phyloP scores from a whole-genome alignment of 2,113 vertebrate genomes.

The Pica pica region DNA sequence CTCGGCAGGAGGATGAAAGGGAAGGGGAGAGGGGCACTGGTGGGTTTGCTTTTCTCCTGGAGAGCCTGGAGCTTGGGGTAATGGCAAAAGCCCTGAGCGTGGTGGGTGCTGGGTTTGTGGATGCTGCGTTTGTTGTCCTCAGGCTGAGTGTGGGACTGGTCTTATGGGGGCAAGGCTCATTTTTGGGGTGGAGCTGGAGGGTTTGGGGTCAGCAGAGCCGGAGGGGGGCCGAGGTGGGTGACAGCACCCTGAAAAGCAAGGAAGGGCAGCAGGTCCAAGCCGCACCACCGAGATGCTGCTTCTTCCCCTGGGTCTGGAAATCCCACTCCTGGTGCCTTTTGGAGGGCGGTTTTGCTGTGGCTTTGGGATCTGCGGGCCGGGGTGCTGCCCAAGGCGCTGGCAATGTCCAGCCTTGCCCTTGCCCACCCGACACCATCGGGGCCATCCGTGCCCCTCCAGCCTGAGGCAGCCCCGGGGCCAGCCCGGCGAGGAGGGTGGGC shows the following conservation, averaged over 20 bases:
- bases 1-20: background rate
- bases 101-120: accelerated
- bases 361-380: background rate
- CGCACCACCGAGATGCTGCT: background rate
- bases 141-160: accelerated
- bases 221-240: too few species aligned
- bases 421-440: accelerated
- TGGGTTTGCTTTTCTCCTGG: background rate
- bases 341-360: background rate
- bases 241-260: background rate
- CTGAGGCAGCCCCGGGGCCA: background rate
- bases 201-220: background rate
- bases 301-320: background rate
- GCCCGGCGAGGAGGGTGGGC: background rate
- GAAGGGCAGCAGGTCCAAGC: background rate
- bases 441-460: accelerated
- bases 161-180: accelerated
- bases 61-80: background rate
- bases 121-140: accelerated
- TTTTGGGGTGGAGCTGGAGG: background rate
- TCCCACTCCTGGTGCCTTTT: background rate
- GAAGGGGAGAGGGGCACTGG: background rate
- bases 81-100: background rate
- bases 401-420: background rate
- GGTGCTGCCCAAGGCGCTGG: accelerated